Percentiles rank a stretch among this genome's conserved stretches.
phyloP scores from a whole-genome alignment of 1,140 invertebrate species.

The Dendrolimus kikuchii region DNA sequence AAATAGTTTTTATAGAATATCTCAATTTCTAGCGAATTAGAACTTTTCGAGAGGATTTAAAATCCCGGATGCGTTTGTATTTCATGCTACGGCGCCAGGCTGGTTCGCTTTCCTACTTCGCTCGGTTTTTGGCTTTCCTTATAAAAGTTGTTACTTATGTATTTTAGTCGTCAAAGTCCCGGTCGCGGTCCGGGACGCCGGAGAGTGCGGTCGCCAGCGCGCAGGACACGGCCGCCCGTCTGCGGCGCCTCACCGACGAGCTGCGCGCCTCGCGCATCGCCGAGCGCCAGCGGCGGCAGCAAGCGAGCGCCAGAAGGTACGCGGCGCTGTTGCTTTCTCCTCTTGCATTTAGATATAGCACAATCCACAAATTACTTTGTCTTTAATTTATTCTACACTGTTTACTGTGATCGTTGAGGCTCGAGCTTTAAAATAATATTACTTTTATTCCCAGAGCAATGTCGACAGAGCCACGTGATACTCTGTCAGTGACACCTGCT shows the following conservation, averaged over 20 bases:
- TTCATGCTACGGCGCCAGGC: too few species aligned
- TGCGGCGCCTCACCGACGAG: constrained; percentile 53
- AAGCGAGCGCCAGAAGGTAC: constrained; percentile 51
- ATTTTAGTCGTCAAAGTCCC: constrained; percentile 57
- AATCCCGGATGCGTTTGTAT: too few species aligned
- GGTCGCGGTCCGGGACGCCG: constrained; percentile 60
- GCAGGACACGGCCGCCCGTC: constrained; percentile 34
- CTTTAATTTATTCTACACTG: constrained; percentile 5
- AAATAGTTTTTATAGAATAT: too few species aligned
- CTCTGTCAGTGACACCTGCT: constrained; percentile 46
- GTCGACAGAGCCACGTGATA: constrained; percentile 64
- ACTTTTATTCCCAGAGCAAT: constrained; percentile 40
- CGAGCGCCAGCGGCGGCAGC: constrained; percentile 53
- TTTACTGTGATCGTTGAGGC: too few species aligned
- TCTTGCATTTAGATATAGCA: constrained; percentile 1
- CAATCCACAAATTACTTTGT: constrained; percentile 1
- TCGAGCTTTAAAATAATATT: too few species aligned
- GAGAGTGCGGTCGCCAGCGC: constrained; percentile 31
- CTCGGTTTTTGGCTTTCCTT: not conserved
- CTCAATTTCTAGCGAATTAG: too few species aligned
- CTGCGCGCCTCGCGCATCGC: constrained; percentile 60
- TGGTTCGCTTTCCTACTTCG: too few species aligned
- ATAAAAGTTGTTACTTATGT: not conserved
- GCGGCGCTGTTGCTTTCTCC: not conserved
- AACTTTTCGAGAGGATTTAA: too few species aligned